Conservation (phyloP, 2,797 vertebrate species). For the Graptemys geographica region DNA sequence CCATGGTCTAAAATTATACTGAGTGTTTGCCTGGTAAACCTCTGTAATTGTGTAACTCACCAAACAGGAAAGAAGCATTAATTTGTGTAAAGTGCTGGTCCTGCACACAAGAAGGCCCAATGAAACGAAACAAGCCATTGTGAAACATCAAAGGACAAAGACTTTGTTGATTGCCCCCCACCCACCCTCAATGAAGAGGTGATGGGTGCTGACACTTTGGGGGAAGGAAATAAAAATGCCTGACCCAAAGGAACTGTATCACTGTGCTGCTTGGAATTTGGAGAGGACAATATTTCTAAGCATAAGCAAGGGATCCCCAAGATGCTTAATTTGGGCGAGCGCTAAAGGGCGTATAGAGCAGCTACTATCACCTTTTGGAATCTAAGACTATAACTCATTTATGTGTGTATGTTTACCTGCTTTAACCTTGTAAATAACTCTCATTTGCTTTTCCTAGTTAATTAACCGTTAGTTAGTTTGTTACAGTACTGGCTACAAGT, state of each 20-base stretch:
- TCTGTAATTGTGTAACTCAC: neutral
- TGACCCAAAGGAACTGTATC: neutral
- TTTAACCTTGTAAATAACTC: neutral
- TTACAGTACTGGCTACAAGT: neutral
- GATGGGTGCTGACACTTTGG: neutral
- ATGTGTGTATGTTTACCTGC: neutral
- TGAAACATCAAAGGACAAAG: neutral
- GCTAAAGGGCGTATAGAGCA: neutral
- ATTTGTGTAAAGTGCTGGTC: neutral
- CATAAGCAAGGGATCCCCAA: neutral
- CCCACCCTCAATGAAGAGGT: neutral
- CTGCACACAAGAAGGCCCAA: neutral
- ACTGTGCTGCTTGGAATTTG: neutral
- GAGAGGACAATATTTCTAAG: neutral
- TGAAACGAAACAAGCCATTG: neutral
- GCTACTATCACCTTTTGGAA: neutral
- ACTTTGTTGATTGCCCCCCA: neutral
- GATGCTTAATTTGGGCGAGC: neutral
- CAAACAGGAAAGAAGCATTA: neutral
- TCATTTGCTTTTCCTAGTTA: neutral
- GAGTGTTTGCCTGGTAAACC: neutral
- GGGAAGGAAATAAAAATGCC: neutral
- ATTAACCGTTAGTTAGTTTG: neutral
- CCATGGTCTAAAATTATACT: neutral
- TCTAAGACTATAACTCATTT: neutral